Percentiles rank a stretch among this genome's conserved stretches.
Evolutionary conservation across 2,113 vertebrate species (phyloP).

Genomic region (Delphinus delphis): DNA sequence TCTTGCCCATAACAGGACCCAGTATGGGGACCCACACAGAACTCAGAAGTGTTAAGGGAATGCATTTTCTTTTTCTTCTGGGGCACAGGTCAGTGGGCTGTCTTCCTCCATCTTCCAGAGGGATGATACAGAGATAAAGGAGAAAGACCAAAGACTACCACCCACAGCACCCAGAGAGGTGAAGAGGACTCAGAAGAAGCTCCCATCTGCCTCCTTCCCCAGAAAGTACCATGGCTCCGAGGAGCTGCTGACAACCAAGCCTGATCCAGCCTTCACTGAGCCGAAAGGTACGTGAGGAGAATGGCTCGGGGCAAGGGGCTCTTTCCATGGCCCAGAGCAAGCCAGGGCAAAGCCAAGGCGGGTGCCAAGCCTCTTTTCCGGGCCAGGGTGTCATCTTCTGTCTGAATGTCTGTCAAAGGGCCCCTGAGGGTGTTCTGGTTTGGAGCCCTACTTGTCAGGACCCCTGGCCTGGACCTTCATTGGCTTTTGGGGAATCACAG

Average conservation of each 20-base stretch:
- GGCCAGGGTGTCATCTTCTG: background rate
- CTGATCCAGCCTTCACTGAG: constrained; percentile 77
- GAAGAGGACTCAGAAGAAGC: constrained; percentile 40
- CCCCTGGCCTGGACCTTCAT: background rate
- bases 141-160: constrained; percentile 13
- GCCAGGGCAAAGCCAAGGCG: background rate
- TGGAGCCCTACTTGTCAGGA: background rate
- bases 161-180: background rate
- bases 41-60: background rate
- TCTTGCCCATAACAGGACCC: background rate
- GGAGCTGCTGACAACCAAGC: constrained; percentile 78
- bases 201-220: background rate
- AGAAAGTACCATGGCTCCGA: constrained; percentile 79
- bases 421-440: background rate
- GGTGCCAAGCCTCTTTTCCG: background rate
- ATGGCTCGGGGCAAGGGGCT: background rate
- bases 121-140: background rate
- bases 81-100: constrained; percentile 60
- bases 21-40: background rate
- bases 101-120: constrained; percentile 1
- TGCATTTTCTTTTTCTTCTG: constrained; percentile 14
- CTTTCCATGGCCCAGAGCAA: background rate
- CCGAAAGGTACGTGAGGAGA: constrained; percentile 81
- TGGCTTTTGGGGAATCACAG: background rate
- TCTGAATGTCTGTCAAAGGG: background rate